Percentiles rank a stretch among this genome's conserved stretches.
Evolutionary conservation across 2,888 invertebrate genomes (phyloP).

Genomic region (Brachylomia viminalis): DNA sequence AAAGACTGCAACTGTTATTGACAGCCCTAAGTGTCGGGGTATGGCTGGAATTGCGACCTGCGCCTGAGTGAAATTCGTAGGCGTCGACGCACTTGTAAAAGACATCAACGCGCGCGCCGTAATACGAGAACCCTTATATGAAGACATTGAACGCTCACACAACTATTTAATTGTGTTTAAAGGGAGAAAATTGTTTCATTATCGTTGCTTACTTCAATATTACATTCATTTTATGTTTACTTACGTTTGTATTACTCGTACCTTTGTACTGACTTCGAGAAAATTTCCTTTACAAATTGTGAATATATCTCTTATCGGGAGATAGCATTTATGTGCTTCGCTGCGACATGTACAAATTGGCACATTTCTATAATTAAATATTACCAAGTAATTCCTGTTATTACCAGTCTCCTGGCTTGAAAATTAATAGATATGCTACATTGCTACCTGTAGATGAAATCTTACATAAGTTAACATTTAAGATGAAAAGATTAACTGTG

Average conservation of each 20-base stretch:
- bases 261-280: constrained; percentile 16
- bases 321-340: constrained; percentile 26
- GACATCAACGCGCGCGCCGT: constrained; percentile 82
- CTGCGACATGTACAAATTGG: constrained; percentile 52
- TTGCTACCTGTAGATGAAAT: constrained; percentile 54
- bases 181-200: constrained; percentile 48
- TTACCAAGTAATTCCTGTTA: constrained; percentile 50
- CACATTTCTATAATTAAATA: constrained; percentile 63
- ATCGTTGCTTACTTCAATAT: constrained; percentile 26
- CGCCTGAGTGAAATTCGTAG: constrained; percentile 65
- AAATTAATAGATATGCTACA: constrained; percentile 56
- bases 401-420: constrained; percentile 47
- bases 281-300: constrained; percentile 35
- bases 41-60: constrained; percentile 64
- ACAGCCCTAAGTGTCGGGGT: constrained; percentile 65
- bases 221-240: constrained; percentile 31
- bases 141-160: constrained; percentile 54
- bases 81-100: constrained; percentile 73
- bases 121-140: constrained; percentile 49
- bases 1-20: constrained; percentile 65
- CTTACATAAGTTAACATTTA: constrained; percentile 50
- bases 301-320: constrained; percentile 33
- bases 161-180: constrained; percentile 44
- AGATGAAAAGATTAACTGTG: constrained; percentile 57
- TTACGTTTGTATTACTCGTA: constrained; percentile 5